Base-by-base conservation (phyloP, 2,797 vertebrate genomes). In the Hoplostethus mediterraneus region DNA sequence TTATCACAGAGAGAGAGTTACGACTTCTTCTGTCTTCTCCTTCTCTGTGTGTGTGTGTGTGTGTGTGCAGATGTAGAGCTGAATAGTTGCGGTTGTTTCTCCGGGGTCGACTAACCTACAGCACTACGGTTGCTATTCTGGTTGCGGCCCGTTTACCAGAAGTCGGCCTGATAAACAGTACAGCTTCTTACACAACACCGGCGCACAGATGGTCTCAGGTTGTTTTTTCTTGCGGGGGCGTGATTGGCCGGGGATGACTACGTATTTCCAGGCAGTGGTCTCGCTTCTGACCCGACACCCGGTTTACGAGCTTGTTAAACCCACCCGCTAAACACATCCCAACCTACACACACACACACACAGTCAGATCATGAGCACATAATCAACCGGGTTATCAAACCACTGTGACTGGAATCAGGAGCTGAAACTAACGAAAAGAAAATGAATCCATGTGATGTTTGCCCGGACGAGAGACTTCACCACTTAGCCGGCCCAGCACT, bases 1-100 rank as follows among this genome's bases (percentile, higher is more conserved):
- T 93, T 91, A 91, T 80, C 74, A 60, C 14, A 78, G 71, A 59
- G 68, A 3, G 60, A 82, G 63, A 81, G 82, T 87, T 81, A 84
- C 65, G 73, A 51, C 36, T 3, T 42, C 58, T 74, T 64, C 33
- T 5, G 70, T 58, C 48, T 84, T 84, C 67, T 38, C 82, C 70
- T 89, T 79, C 52, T 30, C 38, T 83, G 69, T 16, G 14, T 58
- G 55, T 42, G 56, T 61, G 56, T 47, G 33, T 31, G 25, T 56
- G 44, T 48, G 64, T 58, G 52, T 57, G 53, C 63, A 52, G 61
- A 73, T 47, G 51, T 70, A 44, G 42, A 76, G 66, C 67, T n/a
- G 45, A 75, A 49, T 11, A 49, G 44, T 31, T 21, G 45, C 74
- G 45, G 45, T 53, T 77, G 12, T 79, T 80, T 63, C 77, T 79